Percentiles rank a stretch among this genome's conserved stretches.
Evolutionary conservation across 1,140 invertebrate genomes (phyloP).

Genomic region (Helicoverpa zea): DNA sequence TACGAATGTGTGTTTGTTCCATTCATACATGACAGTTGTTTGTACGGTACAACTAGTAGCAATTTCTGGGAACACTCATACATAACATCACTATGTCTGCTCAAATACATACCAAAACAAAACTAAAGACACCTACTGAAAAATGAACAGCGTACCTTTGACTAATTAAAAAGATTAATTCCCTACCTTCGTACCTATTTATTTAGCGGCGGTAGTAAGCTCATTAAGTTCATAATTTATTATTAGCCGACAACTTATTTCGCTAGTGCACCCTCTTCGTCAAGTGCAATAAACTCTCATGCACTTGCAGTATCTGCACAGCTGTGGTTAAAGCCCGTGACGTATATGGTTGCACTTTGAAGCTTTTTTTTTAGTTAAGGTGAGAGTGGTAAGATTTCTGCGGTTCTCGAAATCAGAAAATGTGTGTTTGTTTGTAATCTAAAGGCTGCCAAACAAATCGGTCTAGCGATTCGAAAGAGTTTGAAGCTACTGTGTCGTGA

Average conservation of each 20-base stretch:
- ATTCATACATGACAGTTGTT: too few species aligned
- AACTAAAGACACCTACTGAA: neutral
- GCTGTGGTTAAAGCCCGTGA: slow-evolving; percentile 1
- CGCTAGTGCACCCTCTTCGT: slow-evolving; percentile 16
- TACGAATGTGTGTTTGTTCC: too few species aligned
- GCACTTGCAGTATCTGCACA: neutral
- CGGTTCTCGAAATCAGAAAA: neutral
- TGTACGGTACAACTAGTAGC: too few species aligned
- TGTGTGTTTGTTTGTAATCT: too few species aligned
- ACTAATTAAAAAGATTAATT: slow-evolving; percentile 27
- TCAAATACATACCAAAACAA: too few species aligned
- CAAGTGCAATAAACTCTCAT: slow-evolving; percentile 20
- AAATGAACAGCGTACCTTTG: neutral
- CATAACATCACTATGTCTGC: too few species aligned
- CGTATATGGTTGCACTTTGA: neutral
- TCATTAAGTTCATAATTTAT: slow-evolving; percentile 20
- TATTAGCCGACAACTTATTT: slow-evolving; percentile 7
- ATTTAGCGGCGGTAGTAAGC: slow-evolving; percentile 8
- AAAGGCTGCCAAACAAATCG: too few species aligned
- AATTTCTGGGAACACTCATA: too few species aligned
- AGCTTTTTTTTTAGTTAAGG: too few species aligned
- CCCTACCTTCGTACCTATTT: neutral
- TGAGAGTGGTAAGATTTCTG: too few species aligned
- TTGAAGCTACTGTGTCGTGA: too few species aligned
- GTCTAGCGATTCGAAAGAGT: too few species aligned